A percentile compares a stretch with the other conserved stretches of the same genome.
Evolutionary conservation across 2,888 invertebrate species (phyloP).

Genomic region (Micoletzkya japonica): DNA sequence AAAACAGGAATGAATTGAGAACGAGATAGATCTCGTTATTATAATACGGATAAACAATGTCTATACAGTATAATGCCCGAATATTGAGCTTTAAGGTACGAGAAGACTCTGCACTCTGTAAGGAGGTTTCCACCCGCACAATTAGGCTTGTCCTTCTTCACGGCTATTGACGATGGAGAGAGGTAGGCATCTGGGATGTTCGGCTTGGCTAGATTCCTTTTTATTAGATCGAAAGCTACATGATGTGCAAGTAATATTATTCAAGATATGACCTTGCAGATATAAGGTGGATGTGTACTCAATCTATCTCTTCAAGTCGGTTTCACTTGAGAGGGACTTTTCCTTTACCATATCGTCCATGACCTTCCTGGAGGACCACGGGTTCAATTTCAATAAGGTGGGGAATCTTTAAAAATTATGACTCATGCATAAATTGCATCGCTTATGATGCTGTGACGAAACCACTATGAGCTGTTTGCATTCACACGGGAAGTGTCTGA

Average conservation of each 20-base stretch:
- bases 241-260: background rate
- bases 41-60: no score
- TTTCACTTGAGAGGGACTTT: constrained; percentile 15
- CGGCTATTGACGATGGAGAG: constrained; percentile 26
- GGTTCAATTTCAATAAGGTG: constrained; percentile 30
- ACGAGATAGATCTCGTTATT: no score
- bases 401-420: background rate
- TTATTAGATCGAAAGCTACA: no score
- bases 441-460: background rate
- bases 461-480: background rate
- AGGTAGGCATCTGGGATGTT: background rate
- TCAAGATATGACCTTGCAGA: background rate
- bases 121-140: constrained; percentile 28
- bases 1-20: no score
- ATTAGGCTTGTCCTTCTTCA: constrained; percentile 24
- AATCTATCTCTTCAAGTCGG: constrained; percentile 28
- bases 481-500: background rate
- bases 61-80: no score
- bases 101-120: constrained; percentile 19
- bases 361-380: constrained; percentile 21
- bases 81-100: constrained; percentile 22
- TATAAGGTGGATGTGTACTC: constrained; percentile 28
- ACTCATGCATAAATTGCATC: background rate
- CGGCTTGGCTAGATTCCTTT: background rate
- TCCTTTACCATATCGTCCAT: constrained; percentile 28